Evolutionary conservation across 2,888 invertebrate species (phyloP).

Genomic region (Pollenia angustigena): DNA sequence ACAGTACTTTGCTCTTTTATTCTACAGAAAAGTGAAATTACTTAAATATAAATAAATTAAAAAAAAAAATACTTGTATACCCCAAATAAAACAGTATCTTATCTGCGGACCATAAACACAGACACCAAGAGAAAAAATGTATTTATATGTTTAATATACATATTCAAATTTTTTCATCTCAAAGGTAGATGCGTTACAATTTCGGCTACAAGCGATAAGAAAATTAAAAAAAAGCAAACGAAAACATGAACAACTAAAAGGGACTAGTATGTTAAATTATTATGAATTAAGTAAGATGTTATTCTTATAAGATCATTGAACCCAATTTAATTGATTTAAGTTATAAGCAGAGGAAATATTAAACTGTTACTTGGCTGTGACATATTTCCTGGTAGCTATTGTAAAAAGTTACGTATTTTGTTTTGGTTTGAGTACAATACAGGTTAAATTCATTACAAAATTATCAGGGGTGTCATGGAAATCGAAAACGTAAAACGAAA

Average conservation of each 20-base stretch:
- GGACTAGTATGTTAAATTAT: neutral
- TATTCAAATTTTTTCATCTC: neutral
- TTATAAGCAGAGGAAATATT: neutral
- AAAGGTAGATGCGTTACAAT: constrained; percentile 5
- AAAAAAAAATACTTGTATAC: constrained; percentile 9
- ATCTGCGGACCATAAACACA: constrained; percentile 24
- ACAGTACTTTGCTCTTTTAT: neutral
- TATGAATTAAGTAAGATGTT: too few relatives aligned
- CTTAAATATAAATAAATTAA: neutral
- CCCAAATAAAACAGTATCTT: constrained; percentile 39
- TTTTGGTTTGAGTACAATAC: too few relatives aligned
- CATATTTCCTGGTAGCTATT: neutral
- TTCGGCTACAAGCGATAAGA: constrained; percentile 33
- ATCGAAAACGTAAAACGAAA: too few relatives aligned
- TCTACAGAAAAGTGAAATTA: constrained; percentile 1
- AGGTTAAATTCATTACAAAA: too few relatives aligned
- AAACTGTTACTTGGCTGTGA: neutral
- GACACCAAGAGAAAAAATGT: constrained; percentile 23
- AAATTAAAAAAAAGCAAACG: neutral
- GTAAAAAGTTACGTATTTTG: neutral
- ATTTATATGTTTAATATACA: neutral
- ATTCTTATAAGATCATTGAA: neutral
- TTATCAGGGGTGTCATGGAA: too few relatives aligned
- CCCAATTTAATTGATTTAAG: neutral
- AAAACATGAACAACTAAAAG: neutral